Evolutionary conservation across 2,888 invertebrate genomes (phyloP), one percentile per base, ranked within the genome.

Genomic region (Tipula confusa): DNA sequence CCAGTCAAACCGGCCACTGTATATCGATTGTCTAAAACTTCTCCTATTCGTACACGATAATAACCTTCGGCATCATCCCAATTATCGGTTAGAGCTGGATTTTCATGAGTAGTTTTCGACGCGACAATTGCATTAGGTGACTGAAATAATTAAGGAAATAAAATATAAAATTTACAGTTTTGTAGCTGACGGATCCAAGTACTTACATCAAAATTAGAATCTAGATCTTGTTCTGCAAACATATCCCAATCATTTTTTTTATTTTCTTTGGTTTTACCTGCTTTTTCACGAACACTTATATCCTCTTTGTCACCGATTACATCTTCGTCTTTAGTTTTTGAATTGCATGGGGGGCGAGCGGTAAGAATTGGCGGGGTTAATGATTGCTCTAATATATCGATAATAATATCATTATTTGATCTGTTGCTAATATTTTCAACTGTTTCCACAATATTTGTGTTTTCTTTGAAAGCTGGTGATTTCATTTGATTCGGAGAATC

Each of bases 61-160:
- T 99, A 99, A 48, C 99, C 99, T 90, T 99, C 99, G 0, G 98
- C 97, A 90, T 99, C 99, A 88, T 99, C 99, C 99, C 99, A 99
- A 89, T 99, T 99, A 89, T 99, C 99, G 0, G 96, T 98, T 79
- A 99, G 91, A 82, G 96, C 96, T 0, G 98, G 98, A 90, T 96
- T 95, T 88, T 97, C 98, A 84, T 91, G 91, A 85, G 93, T 93
- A 85, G 89, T 87, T 85, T 89, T 89, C 84, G 87, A 89, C 64
- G 89, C 87, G 2, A 90, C 91, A 86, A 92, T 91, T 79, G 92
- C 92, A 84, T 91, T 93, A 9, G 95, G 94, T 83, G 94, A 94
- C 94, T 95, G 85, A 84, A 83, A n/a, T n/a, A n/a, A n/a, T n/a
- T n/a, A n/a, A n/a, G n/a, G n/a, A n/a, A 83, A 43, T 24, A 80